Conservation (phyloP, 2,888 invertebrate species). For the Romanomermis culicivorax region DNA sequence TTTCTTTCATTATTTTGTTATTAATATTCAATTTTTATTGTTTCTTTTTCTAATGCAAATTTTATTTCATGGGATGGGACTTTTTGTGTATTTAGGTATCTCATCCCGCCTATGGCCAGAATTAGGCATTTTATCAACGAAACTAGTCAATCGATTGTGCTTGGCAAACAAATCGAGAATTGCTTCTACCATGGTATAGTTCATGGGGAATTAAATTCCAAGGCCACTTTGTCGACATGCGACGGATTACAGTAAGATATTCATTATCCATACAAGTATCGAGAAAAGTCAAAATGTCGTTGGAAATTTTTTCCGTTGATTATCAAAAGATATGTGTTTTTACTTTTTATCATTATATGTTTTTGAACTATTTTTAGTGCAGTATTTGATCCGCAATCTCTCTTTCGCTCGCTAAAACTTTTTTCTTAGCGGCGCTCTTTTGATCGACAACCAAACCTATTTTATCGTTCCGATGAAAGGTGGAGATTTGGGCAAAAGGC, state of each 20-base stretch:
- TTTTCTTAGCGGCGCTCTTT: constrained; percentile 59
- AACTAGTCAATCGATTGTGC: not conserved
- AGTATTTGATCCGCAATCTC: no score
- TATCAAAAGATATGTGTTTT: constrained; percentile 11
- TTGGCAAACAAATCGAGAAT: constrained; percentile 61
- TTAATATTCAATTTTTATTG: not conserved
- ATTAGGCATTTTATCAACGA: not conserved
- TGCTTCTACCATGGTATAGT: constrained; percentile 97
- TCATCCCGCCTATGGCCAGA: constrained; percentile 1
- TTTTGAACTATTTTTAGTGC: no score
- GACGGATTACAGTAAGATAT: constrained; percentile 54
- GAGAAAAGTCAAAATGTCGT: not conserved
- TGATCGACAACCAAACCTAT: constrained; percentile 90
- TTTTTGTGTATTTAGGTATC: no score
- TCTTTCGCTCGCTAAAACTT: no score
- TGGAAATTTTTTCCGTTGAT: no score
- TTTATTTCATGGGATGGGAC: no score
- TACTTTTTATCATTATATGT: no score
- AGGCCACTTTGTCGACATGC: constrained; percentile 90
- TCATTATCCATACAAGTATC: not conserved
- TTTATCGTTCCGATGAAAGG: constrained; percentile 93
- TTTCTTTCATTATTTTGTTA: not conserved
- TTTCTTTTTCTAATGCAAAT: no score
- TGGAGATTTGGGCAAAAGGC: constrained; percentile 46
- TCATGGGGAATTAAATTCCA: constrained; percentile 83